Evolutionary conservation across 2,797 vertebrate species (phyloP), one percentile per base, ranked within the genome.

Genomic region (Acropternis orthonyx): DNA sequence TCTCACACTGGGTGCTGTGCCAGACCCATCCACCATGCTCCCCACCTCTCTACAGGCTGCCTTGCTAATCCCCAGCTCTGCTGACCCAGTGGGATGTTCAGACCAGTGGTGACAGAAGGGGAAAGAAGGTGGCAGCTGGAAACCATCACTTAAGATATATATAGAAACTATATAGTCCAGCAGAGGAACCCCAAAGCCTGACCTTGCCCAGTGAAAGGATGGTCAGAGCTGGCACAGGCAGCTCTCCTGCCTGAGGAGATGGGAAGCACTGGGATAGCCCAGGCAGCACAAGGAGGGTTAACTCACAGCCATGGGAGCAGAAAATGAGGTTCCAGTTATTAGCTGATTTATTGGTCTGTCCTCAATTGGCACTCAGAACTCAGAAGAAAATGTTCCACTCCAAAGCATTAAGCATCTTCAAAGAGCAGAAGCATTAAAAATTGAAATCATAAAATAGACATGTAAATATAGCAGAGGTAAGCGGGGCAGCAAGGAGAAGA

Each of bases 401-500:
- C 94, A 97, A 97, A 98, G 98, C 98, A 98, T 98, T 98, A 98
- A 98, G 97, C 97, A 91, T 98, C 97, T 98, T 98, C 97, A 98
- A 98, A 98, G 97, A 98, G 98, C 97, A 98, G 97, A 97, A 96
- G 97, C 98, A 98, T 98, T 98, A 98, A 98, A 98, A 98, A 98
- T 98, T 98, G 98, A 98, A 98, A 98, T 98, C 97, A 97, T 97
- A 98, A 98, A 98, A 98, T 72, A 98, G 98, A 97, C 97, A 97
- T 96, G 96, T 98, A 98, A 98, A 98, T 98, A 98, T 96, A 97
- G 97, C 88, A 76, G 96, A 97, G 96, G 97, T 96, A 96, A 97
- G 93, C 28, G 65, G 96, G 94, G 96, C 89, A 93, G 94, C 0
- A 10, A 95, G 78, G 66, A 74, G 81, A 26, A 52, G 16, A 95